phyloP scores from a whole-genome alignment of 2,113 vertebrate genomes.

The Aspiorhynchus laticeps region DNA sequence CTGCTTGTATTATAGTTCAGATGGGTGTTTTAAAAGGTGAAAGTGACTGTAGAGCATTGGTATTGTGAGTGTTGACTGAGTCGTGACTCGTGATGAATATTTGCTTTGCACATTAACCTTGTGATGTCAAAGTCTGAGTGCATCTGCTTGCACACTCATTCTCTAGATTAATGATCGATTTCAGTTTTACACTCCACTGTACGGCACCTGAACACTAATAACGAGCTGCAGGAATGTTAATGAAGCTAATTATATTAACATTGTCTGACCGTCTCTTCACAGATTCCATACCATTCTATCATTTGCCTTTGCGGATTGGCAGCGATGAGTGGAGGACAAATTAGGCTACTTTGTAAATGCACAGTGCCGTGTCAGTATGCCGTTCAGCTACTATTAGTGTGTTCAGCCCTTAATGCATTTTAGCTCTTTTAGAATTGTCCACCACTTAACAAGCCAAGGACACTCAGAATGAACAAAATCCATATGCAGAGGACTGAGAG shows the following conservation, averaged over 20 bases:
- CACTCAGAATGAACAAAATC: constrained; percentile 5
- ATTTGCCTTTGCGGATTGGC: constrained; percentile 22
- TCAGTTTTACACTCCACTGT: not conserved
- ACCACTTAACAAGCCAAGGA: constrained; percentile 19
- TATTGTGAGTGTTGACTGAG: not conserved
- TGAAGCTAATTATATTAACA: constrained; percentile 47
- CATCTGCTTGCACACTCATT: constrained; percentile 33
- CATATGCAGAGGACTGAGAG: not conserved
- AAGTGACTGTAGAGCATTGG: not conserved
- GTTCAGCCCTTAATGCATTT: constrained; percentile 9
- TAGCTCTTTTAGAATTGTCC: not conserved
- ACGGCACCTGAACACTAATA: constrained; percentile 14
- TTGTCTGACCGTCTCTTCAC: constrained; percentile 34
- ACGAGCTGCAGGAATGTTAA: constrained; percentile 35
- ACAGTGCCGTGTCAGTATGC: not conserved
- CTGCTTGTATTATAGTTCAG: not conserved
- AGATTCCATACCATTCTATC: constrained; percentile 21
- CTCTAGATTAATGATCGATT: constrained; percentile 30
- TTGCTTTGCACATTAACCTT: constrained; percentile 13
- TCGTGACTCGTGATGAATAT: not conserved
- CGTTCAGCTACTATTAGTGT: constrained; percentile 7
- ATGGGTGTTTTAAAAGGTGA: not conserved
- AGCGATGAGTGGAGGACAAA: not conserved
- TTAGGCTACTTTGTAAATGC: not conserved
- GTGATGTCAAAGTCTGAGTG: constrained; percentile 1